Base-by-base conservation (phyloP, 2,797 vertebrate genomes). In the Heliangelus exortis region DNA sequence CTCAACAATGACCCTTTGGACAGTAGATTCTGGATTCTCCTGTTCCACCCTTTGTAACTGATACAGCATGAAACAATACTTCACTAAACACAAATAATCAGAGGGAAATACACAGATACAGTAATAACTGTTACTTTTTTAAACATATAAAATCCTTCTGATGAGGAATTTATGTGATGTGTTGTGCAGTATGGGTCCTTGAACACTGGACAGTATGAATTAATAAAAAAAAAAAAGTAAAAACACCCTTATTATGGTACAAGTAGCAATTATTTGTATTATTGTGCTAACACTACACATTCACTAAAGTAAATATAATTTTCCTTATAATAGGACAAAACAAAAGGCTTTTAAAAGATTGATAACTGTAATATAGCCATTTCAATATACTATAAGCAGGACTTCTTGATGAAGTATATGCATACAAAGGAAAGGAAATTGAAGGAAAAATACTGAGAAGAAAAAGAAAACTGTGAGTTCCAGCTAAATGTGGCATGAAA, bases 191-290 rank as follows among this genome's bases (percentile, higher is more conserved):
- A 39, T 28, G 23, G 14, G 7, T 59, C 20, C 9, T 72, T 63
- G 48, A 29, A 10, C 18, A 54, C 34, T 62, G 25, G 15, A 67
- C 3, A 48, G 5, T 59, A 57, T 0, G 0, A 76, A 28, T 4
- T 4, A 39, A 54, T 62, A 59, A 50, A 55, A 33, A 72, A 45
- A 45, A 20, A 8, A 45, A 45, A 45, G 9, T 16, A 43, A 43
- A 43, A 13, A 17, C 43, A n/a, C 3, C 7, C 6, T 75, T 53
- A 22, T 54, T 28, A 50, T 31, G 34, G 6, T n/a, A 48, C 43
- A 77, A 67, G 62, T 47, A 72, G 4, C 0, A 8, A 75, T n/a
- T 28, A 33, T 73, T 72, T 91, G 63, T 1, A 12, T 69, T 31
- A 47, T 33, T 5, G 31, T 45, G 43, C 20, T 48, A 73, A 34